Evolutionary conservation across 1,140 invertebrate genomes (phyloP).

Genomic region (Thaumatotibia leucotreta): DNA sequence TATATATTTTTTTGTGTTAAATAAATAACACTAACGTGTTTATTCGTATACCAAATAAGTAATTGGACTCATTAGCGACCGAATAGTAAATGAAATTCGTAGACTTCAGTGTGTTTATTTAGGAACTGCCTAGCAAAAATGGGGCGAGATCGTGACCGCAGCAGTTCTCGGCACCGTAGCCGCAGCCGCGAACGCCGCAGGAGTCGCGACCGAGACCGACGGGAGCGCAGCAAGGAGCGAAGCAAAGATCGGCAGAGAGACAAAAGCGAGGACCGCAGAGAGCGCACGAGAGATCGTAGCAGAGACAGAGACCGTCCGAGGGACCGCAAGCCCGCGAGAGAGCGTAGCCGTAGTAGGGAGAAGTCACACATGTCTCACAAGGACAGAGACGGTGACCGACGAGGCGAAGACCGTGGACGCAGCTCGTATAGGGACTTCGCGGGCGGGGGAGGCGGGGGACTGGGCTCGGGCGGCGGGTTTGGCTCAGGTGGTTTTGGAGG

Average conservation of each 20-base stretch:
- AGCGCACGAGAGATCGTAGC: slow-evolving; percentile 17
- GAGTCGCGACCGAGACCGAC: slow-evolving; percentile 25
- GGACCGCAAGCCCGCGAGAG: slow-evolving; percentile 38
- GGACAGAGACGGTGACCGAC: neutral
- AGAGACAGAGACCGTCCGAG: slow-evolving; percentile 22
- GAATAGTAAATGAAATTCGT: too few species aligned
- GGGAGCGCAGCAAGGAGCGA: slow-evolving; percentile 28
- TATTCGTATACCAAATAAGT: too few species aligned
- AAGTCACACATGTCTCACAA: neutral
- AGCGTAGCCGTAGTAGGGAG: slow-evolving; percentile 25
- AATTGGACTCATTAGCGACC: too few species aligned
- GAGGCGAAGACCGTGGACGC: neutral
- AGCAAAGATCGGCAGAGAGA: slow-evolving; percentile 29
- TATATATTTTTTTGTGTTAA: too few species aligned
- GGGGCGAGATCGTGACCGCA: slow-evolving; percentile 25
- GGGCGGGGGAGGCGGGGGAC: neutral
- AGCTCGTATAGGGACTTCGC: neutral
- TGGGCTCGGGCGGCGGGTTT: neutral
- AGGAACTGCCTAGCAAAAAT: neutral
- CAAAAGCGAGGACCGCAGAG: slow-evolving; percentile 11
- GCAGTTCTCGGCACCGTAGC: slow-evolving; percentile 19
- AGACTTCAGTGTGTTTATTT: neutral
- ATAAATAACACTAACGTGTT: too few species aligned
- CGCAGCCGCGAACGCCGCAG: slow-evolving; percentile 24
- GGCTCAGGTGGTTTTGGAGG: slow-evolving; percentile 28